phyloP scores from a whole-genome alignment of 2,113 vertebrate species.

The Melanotaenia duboulayi region DNA sequence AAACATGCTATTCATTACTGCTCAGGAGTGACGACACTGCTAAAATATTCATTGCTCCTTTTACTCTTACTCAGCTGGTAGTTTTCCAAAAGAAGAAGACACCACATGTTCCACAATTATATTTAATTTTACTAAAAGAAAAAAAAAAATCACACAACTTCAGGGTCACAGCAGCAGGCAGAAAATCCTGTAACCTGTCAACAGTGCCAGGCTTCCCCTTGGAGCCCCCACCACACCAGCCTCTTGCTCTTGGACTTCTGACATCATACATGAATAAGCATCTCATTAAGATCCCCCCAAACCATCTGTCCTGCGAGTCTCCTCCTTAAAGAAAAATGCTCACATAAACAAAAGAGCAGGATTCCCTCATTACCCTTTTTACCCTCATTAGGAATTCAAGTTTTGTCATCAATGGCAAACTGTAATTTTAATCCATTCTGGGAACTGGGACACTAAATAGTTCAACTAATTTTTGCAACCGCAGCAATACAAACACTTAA shows the following conservation, averaged over 20 bases:
- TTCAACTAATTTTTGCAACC: neutral
- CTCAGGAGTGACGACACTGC: slow-evolving; percentile 25
- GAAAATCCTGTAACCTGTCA: slow-evolving; percentile 25
- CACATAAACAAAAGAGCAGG: slow-evolving; percentile 65
- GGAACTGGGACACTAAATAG: slow-evolving; percentile 4
- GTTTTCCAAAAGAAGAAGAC: slow-evolving; percentile 18
- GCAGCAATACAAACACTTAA: neutral
- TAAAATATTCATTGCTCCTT: slow-evolving; percentile 70
- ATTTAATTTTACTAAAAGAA: neutral
- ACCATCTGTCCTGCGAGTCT: slow-evolving; percentile 75
- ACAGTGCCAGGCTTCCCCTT: slow-evolving; percentile 8
- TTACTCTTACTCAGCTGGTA: slow-evolving; percentile 30
- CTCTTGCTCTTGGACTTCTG: slow-evolving; percentile 54
- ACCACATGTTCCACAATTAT: neutral
- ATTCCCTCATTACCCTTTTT: slow-evolving; percentile 60
- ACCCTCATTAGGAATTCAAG: slow-evolving; percentile 48
- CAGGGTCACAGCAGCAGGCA: slow-evolving; percentile 12
- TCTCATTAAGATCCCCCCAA: slow-evolving; percentile 75
- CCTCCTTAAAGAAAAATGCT: slow-evolving; percentile 47
- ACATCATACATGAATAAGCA: slow-evolving; percentile 76
- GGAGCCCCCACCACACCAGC: neutral
- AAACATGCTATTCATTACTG: slow-evolving; percentile 45
- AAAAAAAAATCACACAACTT: neutral
- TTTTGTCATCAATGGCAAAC: slow-evolving; percentile 21
- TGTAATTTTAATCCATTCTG: slow-evolving; percentile 18